These are phyloP conservation scores for Bothrops jararaca DNA, from an alignment of 2,113 vertebrate species.

Conservation along the genomic window DNA sequence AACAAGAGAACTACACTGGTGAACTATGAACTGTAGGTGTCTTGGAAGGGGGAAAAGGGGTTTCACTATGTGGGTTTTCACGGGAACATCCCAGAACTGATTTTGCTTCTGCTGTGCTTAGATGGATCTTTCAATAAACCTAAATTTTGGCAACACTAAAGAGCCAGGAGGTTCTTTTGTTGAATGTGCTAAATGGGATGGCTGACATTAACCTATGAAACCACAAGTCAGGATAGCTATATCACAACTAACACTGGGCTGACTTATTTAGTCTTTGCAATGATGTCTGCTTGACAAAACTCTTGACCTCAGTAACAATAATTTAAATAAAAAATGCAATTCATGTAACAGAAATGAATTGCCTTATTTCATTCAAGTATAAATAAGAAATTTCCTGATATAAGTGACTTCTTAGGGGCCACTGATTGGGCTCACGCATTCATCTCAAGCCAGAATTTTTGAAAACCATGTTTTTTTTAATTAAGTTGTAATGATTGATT, in stretches of 20 bases:
- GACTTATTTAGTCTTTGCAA: not conserved
- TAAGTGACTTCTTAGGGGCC: not conserved
- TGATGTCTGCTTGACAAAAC: not conserved
- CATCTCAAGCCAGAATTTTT: not conserved
- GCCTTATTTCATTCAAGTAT: not conserved
- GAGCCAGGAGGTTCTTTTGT: too few species aligned
- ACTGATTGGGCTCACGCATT: not conserved
- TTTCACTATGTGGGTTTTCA: too few species aligned
- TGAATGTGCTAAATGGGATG: too few species aligned
- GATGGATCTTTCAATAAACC: too few species aligned
- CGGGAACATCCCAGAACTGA: too few species aligned
- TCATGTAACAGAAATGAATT: not conserved
- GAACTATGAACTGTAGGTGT: too few species aligned
- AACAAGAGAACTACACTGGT: too few species aligned
- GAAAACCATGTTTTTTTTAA: not conserved
- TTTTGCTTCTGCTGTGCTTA: too few species aligned
- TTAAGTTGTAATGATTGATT: not conserved
- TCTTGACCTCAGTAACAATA: not conserved
- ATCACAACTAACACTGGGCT: not conserved
- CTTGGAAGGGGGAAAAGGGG: too few species aligned
- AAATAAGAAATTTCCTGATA: not conserved
- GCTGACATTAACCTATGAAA: not conserved
- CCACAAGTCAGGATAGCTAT: not conserved
- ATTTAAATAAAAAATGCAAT: not conserved
- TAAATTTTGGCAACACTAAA: too few species aligned